phyloP scores from a whole-genome alignment of 2,888 invertebrate genomes.

The Argyresthia albistria region DNA sequence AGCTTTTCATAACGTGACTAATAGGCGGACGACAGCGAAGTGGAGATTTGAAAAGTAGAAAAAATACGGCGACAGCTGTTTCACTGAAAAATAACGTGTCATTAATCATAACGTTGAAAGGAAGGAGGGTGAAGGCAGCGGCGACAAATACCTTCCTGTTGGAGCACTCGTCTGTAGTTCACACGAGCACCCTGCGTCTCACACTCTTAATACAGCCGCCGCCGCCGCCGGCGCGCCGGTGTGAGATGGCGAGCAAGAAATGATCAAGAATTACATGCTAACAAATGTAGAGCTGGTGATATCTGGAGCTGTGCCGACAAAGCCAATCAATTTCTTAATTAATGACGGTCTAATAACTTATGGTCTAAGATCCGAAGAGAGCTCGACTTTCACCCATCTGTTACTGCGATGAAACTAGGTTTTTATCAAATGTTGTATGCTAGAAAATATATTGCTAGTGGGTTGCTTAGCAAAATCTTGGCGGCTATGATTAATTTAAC shows the following conservation, averaged over 20 bases:
- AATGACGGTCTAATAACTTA: too few species aligned
- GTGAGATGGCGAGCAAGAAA: neutral
- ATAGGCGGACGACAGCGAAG: conserved; percentile 56
- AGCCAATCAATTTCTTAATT: too few species aligned
- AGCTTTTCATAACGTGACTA: conserved; percentile 54
- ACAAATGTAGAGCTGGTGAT: too few species aligned
- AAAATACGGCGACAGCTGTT: conserved; percentile 62
- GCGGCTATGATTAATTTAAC: too few species aligned
- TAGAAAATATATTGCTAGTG: too few species aligned
- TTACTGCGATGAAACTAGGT: too few species aligned
- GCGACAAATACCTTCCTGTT: conserved; percentile 58
- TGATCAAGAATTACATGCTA: neutral
- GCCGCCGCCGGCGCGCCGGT: too few species aligned
- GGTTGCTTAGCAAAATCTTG: too few species aligned
- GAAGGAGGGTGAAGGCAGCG: conserved; percentile 49
- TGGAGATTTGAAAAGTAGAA: conserved; percentile 52
- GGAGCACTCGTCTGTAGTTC: conserved; percentile 6
- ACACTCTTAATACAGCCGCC: neutral
- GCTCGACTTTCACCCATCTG: too few species aligned
- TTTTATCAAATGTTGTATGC: too few species aligned
- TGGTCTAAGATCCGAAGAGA: too few species aligned
- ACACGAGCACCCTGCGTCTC: neutral
- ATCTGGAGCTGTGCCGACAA: too few species aligned
- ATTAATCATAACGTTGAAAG: conserved; percentile 64
- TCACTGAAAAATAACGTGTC: conserved; percentile 64